A percentile compares a stretch with the other conserved stretches of the same genome.
Evolutionary conservation across 2,797 vertebrate genomes (phyloP).

Genomic region (Anolis apletophallus): DNA sequence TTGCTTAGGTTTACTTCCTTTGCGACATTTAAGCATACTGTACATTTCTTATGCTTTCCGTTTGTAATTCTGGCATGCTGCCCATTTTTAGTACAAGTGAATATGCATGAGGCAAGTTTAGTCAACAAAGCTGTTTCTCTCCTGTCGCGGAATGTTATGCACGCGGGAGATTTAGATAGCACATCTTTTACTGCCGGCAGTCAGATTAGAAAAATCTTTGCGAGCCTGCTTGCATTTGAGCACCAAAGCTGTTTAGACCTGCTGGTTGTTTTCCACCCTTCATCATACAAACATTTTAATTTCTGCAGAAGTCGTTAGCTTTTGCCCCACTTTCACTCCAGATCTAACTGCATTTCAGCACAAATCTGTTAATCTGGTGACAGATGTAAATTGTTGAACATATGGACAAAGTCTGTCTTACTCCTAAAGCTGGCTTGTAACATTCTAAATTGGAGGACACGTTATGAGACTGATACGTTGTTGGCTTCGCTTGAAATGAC

Average conservation of each 20-base stretch:
- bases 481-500: constrained; percentile 14
- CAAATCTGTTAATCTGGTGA: constrained; percentile 67
- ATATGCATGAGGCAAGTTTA: constrained; percentile 28
- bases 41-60: too few species aligned
- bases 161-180: constrained; percentile 47
- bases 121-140: constrained; percentile 18
- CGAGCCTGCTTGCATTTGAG: constrained; percentile 45
- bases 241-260: constrained; percentile 53
- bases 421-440: constrained; percentile 54
- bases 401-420: constrained; percentile 48
- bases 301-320: constrained; percentile 47
- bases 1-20: background rate
- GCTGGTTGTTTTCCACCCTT: constrained; percentile 27
- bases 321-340: background rate
- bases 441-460: background rate
- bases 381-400: constrained; percentile 60
- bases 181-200: constrained; percentile 36
- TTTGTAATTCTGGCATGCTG: constrained; percentile 26
- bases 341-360: constrained; percentile 49
- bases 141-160: constrained; percentile 33
- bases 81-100: constrained; percentile 27
- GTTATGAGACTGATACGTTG: background rate
- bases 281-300: constrained; percentile 37
- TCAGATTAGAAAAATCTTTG: constrained; percentile 44
- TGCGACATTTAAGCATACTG: background rate